phyloP scores from a whole-genome alignment of 2,113 vertebrate genomes.

The Pogona vitticeps region DNA sequence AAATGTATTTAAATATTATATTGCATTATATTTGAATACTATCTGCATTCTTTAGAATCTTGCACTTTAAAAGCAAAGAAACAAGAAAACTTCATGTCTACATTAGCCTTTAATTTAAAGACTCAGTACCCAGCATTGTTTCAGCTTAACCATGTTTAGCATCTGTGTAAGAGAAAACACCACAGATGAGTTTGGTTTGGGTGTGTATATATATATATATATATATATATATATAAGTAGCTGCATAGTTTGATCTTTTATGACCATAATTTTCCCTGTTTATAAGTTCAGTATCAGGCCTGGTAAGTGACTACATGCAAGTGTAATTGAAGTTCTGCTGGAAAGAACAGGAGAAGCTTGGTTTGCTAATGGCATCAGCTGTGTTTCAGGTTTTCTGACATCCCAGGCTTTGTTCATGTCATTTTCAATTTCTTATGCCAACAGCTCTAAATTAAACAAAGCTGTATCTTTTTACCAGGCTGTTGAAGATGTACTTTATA shows the following conservation, averaged over 20 bases:
- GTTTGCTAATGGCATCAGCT: constrained; percentile 12
- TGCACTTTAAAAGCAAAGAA: neutral
- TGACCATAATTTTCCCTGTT: constrained; percentile 58
- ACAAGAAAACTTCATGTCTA: constrained; percentile 2
- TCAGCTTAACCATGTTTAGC: constrained; percentile 50
- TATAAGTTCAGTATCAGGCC: constrained; percentile 59
- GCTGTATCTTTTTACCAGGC: neutral
- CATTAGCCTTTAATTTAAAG: constrained; percentile 42
- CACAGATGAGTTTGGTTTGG: constrained; percentile 46
- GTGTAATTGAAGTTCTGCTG: constrained; percentile 50
- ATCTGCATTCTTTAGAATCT: neutral
- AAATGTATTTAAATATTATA: neutral
- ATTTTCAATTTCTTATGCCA: constrained; percentile 26
- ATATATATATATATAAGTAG: too few relatives aligned
- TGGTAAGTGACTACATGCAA: constrained; percentile 51
- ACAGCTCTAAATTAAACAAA: constrained; percentile 32
- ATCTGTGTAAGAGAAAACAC: constrained; percentile 52
- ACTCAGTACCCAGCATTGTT: constrained; percentile 33
- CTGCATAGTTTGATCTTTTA: constrained; percentile 57
- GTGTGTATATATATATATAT: too few relatives aligned
- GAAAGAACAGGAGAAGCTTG: constrained; percentile 36
- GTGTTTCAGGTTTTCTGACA: constrained; percentile 26
- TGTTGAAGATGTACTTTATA: constrained; percentile 23
- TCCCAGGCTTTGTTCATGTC: constrained; percentile 11
- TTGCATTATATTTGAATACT: too few relatives aligned